These are phyloP conservation scores for Caenorhabditis drosophilae DNA, from an alignment of 2,888 invertebrate genomes.

Conservation along the genomic window DNA sequence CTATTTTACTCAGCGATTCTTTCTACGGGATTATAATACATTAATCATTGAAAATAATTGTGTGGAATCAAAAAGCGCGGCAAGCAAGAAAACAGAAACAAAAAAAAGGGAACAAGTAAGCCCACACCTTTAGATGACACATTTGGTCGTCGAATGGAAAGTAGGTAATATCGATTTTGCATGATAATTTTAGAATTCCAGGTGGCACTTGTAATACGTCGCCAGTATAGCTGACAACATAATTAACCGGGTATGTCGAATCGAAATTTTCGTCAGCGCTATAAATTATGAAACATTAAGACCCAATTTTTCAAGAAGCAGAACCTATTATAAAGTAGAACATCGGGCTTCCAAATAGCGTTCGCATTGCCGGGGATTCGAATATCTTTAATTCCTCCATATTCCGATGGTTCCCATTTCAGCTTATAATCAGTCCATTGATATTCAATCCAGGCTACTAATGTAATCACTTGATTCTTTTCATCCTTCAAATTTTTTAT, in stretches of 20 bases:
- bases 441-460: conserved; percentile 62
- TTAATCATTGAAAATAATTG: too few species aligned
- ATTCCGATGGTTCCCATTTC: conserved; percentile 57
- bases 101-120: too few species aligned
- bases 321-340: conserved; percentile 55
- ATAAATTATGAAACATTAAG: too few species aligned
- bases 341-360: conserved; percentile 59
- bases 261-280: conserved; percentile 61
- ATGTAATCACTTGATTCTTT: conserved; percentile 60
- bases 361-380: conserved; percentile 54
- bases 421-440: conserved; percentile 62
- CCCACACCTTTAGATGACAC: conserved; percentile 55
- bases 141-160: conserved; percentile 77
- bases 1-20: too few species aligned
- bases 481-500: conserved; percentile 54
- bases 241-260: conserved; percentile 60
- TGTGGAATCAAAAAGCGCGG: too few species aligned
- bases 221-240: conserved; percentile 87
- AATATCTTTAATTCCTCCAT: conserved; percentile 57
- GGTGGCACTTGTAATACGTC: conserved; percentile 90
- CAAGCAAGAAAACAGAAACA: too few species aligned
- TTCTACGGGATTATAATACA: too few species aligned
- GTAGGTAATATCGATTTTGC: conserved; percentile 93
- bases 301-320: too few species aligned
- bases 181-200: conserved; percentile 76